A percentile compares a stretch with the other conserved stretches of the same genome.
Evolutionary conservation across 2,113 vertebrate genomes (phyloP).

Genomic region (Rhegmatorhina hoffmannsi): DNA sequence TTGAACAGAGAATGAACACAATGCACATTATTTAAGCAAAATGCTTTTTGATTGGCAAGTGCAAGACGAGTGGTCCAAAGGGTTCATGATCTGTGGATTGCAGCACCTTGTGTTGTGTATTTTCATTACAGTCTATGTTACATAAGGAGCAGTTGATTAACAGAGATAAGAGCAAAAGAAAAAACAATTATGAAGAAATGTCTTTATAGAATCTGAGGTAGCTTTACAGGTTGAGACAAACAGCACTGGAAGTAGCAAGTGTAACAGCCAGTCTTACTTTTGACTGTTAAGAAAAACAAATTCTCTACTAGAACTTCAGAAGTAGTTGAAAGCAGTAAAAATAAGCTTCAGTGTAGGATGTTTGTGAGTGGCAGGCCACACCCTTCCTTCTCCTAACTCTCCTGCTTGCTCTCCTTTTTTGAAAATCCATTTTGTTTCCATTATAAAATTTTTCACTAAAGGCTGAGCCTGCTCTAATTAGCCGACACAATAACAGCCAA

Average conservation of each 20-base stretch:
- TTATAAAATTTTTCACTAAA: background rate
- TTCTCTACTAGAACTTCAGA: background rate
- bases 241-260: background rate
- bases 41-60: conserved; percentile 1
- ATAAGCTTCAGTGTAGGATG: background rate
- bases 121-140: conserved; percentile 6
- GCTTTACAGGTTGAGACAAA: background rate
- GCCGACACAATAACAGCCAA: background rate
- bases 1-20: conserved; percentile 21
- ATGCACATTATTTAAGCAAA: conserved; percentile 40
- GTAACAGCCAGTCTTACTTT: background rate
- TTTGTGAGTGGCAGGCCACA: background rate
- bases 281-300: background rate
- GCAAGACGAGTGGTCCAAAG: background rate
- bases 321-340: background rate
- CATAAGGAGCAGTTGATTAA: background rate
- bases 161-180: background rate
- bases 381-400: background rate
- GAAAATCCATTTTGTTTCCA: background rate
- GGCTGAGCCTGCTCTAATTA: background rate
- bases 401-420: background rate
- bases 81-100: background rate
- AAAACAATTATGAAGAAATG: background rate
- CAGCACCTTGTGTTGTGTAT: background rate
- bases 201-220: background rate